Evolutionary conservation across 2,888 invertebrate species (phyloP), one percentile per base, ranked within the genome.

Genomic region (Cephus sareptanus): DNA sequence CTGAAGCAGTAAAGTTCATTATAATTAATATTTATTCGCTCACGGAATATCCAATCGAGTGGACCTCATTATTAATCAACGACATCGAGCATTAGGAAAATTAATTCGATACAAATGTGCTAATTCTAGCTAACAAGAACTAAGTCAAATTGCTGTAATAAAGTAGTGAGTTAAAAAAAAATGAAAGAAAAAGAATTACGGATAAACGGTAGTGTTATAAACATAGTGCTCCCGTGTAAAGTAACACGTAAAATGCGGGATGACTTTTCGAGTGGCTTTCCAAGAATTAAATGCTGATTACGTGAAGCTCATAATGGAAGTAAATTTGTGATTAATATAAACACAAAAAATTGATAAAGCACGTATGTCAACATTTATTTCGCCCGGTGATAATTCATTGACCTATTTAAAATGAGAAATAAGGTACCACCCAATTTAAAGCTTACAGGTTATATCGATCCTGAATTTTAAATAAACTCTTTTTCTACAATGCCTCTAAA

Each of bases 1-100:
- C 68, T 15, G 71, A 75, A 69, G 68, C 75, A 74, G 68, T 76
- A 76, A 71, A 34, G 31, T 71, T 71, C 30, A 71, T 71, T 71
- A 13, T 30, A 71, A 71, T 31, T 71, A 71, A 71, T 71, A 34
- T 71, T 56, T 15, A 56, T 56, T 56, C 23, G 23, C 40, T 56
- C 40, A 56, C 40, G 40, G 40, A 56, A 56, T 56, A 56, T 56
- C 40, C 40, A 56, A 56, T 23, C 40, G 23, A 56, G 40, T 56
- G 40, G 23, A 56, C 0, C 23, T 56, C 40, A 56, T 56, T 56
- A 56, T 56, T 15, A 56, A 56, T 56, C 9, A 56, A 56, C 2
- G 40, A 56, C 40, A 37, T 56, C 23, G 40, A 23, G 40, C 40
- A 23, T 56, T 56, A 9, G 40, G 15, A 56, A 56, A 56, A 56